These are phyloP conservation scores for Trinectes maculatus DNA, from an alignment of 2,113 vertebrate species.

Conservation along the genomic window DNA sequence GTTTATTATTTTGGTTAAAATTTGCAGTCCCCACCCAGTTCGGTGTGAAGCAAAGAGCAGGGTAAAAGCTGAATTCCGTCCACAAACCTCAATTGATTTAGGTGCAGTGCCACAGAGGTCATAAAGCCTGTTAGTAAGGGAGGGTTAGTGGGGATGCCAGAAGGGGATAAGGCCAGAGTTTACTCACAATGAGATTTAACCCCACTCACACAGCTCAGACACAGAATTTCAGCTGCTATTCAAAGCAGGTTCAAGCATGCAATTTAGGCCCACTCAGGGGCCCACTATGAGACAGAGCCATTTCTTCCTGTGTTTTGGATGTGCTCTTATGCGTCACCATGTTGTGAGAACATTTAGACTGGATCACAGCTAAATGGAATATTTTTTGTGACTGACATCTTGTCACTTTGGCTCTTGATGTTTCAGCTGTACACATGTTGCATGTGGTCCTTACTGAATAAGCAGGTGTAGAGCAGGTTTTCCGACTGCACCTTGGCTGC, in stretches of 20 bases:
- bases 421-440: neutral
- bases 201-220: neutral
- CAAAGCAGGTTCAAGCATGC: constrained; percentile 3
- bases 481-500: neutral
- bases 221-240: neutral
- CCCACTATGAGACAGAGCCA: neutral
- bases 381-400: neutral
- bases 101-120: constrained; percentile 25
- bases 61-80: constrained; percentile 9
- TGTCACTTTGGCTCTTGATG: neutral
- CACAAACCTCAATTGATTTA: constrained; percentile 30
- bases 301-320: neutral
- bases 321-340: neutral
- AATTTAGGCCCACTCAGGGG: neutral
- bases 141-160: constrained; percentile 1
- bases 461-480: neutral
- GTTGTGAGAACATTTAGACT: neutral
- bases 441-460: neutral
- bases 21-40: constrained; percentile 37
- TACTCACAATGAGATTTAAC: constrained; percentile 6
- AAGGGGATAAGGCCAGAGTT: neutral
- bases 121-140: constrained; percentile 24
- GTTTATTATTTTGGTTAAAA: constrained; percentile 67
- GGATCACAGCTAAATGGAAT: neutral
- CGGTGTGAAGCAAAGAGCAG: constrained; percentile 2